Base-by-base conservation (phyloP, 1,140 invertebrate species). In the Zaprionus kolodkinae region DNA sequence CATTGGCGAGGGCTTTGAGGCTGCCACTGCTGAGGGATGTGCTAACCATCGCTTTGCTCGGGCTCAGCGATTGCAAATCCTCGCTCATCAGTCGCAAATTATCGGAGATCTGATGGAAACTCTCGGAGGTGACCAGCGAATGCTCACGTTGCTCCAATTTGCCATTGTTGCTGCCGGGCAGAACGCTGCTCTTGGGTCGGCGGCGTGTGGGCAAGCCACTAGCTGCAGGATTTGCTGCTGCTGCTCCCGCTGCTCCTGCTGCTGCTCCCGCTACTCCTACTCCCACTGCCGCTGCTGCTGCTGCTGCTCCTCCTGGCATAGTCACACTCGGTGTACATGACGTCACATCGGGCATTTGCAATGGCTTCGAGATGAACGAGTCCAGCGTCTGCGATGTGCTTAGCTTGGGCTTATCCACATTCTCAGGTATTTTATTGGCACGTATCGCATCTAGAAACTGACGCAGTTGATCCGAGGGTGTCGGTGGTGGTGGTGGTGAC, bases 391-490 rank as follows among this genome's bases (percentile, higher is more conserved):
- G 91, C 0, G 88, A 92, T 48, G 80, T 91, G 25, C 69, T 89
- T 69, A 92, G 30, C 66, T 92, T 92, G n/a, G 89, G 91, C 36
- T 92, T 92, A 9, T 87, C 81, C 35, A 63, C 74, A 27, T 55
- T 85, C 50, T 92, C 92, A 60, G 91, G 91, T 68, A 92, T 86
- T 81, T 93, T 92, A 75, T 93, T 92, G 21, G 91, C 77, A 17
- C 92, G 88, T 76, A 93, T 93, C 1, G 92, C 92, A 61, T 93
- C 92, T 6, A 93, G 74, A 64, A 93, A 93, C 33, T 92, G 81
- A 13, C 92, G 65, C 60, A 93, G 59, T 43, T 93, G 92, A 79
- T 93, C 92, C 6, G 92, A 93, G 1, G 92, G 92, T 25, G 92
- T 92, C 13, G 83, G 84, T n/a, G 83, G 84, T 6, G 79, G 48